These are phyloP conservation scores for Bos javanicus DNA, from an alignment of 2,113 vertebrate species.

Conservation along the genomic window DNA sequence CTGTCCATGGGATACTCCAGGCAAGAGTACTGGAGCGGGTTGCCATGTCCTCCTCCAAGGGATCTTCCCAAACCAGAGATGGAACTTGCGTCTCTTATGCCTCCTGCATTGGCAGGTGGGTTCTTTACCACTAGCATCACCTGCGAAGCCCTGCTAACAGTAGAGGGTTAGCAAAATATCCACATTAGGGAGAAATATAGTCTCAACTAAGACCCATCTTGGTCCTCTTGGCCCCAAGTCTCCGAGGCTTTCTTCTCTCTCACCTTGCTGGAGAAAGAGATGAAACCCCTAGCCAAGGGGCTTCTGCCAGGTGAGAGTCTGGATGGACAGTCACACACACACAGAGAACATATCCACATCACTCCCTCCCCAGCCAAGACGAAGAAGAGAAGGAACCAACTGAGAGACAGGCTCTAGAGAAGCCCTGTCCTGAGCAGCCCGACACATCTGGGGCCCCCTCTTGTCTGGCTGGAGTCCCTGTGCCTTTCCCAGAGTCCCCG, in stretches of 20 bases:
- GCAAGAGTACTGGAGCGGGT: background rate
- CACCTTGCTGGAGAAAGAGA: background rate
- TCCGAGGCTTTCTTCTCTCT: background rate
- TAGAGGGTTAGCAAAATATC: background rate
- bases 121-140: background rate
- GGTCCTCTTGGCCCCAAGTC: background rate
- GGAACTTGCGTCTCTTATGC: background rate
- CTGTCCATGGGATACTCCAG: background rate
- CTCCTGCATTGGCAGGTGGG: background rate
- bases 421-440: background rate
- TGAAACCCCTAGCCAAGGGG: background rate
- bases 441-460: background rate
- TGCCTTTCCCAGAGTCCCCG: background rate
- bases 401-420: background rate
- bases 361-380: background rate
- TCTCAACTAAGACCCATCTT: background rate
- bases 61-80: background rate
- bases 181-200: background rate
- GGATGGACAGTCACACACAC: background rate
- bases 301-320: background rate
- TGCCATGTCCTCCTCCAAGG: background rate
- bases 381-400: background rate
- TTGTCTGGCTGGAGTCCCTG: background rate
- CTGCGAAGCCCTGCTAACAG: background rate
- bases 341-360: background rate